A percentile compares a stretch with the other conserved stretches of the same genome.
Evolutionary conservation across 2,888 invertebrate species (phyloP).

Genomic region (Drosophila villosipedis): DNA sequence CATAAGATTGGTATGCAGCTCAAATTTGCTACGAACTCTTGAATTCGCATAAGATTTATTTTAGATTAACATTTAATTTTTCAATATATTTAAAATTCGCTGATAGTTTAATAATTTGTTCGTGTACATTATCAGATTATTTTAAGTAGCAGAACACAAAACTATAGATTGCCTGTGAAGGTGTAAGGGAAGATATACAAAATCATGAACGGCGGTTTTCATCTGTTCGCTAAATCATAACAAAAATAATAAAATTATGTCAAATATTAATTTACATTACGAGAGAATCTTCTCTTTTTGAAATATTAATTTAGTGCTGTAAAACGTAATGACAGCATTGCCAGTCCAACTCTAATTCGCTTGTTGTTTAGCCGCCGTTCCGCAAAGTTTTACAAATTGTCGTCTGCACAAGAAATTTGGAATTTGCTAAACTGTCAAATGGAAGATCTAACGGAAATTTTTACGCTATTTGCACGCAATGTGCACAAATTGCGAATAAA

Average conservation of each 20-base stretch:
- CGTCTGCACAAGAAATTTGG: background rate
- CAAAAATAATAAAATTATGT: background rate
- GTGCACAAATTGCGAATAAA: constrained; percentile 43
- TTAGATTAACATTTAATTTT: background rate
- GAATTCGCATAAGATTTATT: background rate
- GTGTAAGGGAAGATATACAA: background rate
- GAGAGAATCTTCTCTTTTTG: background rate
- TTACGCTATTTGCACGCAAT: constrained; percentile 48
- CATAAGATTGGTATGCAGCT: background rate
- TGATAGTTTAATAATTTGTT: background rate
- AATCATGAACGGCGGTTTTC: background rate
- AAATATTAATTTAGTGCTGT: background rate
- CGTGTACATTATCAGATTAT: background rate
- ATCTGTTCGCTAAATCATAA: background rate
- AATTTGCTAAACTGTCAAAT: constrained; percentile 3
- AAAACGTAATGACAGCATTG: background rate
- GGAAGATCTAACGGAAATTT: constrained; percentile 36
- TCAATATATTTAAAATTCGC: background rate
- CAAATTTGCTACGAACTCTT: background rate
- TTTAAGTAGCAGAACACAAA: background rate
- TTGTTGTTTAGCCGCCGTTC: constrained; percentile 23
- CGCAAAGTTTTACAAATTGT: constrained; percentile 24
- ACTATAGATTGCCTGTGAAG: no score
- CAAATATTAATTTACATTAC: background rate
- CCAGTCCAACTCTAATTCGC: background rate